Conservation (phyloP, 1,140 invertebrate genomes). For the Leptopilina boulardi region DNA sequence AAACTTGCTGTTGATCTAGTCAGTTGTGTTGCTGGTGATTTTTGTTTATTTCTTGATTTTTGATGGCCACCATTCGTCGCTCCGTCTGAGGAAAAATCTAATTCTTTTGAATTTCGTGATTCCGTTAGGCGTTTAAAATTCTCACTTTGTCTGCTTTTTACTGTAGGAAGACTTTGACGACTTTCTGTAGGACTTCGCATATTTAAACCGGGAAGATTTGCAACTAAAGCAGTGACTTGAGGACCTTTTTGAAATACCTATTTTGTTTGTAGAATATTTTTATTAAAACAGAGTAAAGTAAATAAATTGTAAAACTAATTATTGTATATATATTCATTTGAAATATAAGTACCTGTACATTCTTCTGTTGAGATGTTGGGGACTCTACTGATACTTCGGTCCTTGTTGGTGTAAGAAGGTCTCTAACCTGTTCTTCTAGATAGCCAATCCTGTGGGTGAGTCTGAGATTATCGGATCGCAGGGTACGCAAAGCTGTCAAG, state of each 20-base stretch:
- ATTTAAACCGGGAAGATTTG: constrained; percentile 79
- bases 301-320: neutral
- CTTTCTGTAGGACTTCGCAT: constrained; percentile 66
- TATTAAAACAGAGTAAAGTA: neutral
- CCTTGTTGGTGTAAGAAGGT: constrained; percentile 76
- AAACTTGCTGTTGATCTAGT: constrained; percentile 68
- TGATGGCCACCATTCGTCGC: constrained; percentile 58
- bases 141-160: constrained; percentile 62
- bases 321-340: too few species aligned
- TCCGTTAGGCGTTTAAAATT: constrained; percentile 54
- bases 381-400: constrained; percentile 54
- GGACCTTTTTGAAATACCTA: constrained; percentile 82
- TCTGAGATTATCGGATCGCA: constrained; percentile 87
- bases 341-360: constrained; percentile 66
- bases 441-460: constrained; percentile 92
- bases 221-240: constrained; percentile 77
- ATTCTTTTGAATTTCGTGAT: constrained; percentile 56
- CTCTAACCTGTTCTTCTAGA: constrained; percentile 90
- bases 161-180: constrained; percentile 65
- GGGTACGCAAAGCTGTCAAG: constrained; percentile 79
- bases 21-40: constrained; percentile 59
- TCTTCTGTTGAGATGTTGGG: constrained; percentile 55
- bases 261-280: constrained; percentile 49
- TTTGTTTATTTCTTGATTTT: constrained; percentile 62
- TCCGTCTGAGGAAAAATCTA: constrained; percentile 65